A percentile compares a stretch with the other conserved stretches of the same genome.
These are phyloP conservation scores for Chromoteleia sp. DNA, from an alignment of 2,888 invertebrate species.

Conservation along the genomic window DNA sequence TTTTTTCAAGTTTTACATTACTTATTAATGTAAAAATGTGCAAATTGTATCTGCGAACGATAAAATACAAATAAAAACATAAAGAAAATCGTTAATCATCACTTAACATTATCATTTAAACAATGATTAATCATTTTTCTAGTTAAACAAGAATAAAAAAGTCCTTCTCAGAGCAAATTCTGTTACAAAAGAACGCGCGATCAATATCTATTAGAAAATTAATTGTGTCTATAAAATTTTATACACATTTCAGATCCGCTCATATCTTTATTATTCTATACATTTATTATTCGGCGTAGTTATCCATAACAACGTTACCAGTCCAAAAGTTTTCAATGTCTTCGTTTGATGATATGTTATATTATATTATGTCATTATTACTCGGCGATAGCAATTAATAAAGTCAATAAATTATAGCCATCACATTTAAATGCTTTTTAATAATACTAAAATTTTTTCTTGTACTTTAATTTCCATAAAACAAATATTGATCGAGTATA, in stretches of 20 bases:
- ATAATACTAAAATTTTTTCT: no score
- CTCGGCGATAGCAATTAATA: not conserved
- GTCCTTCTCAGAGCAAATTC: constrained; percentile 14
- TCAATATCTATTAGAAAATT: constrained; percentile 47
- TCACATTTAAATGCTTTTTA: no score
- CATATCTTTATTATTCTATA: constrained; percentile 35
- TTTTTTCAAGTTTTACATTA: no score
- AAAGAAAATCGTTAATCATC: no score
- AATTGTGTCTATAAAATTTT: constrained; percentile 45
- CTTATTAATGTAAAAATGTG: no score
- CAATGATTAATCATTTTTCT: no score
- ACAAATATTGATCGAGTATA: no score
- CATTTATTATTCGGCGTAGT: constrained; percentile 15
- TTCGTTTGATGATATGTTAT: not conserved
- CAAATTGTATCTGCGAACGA: no score
- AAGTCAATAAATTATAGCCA: no score
- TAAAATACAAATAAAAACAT: no score
- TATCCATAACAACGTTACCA: constrained; percentile 27
- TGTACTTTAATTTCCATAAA: no score
- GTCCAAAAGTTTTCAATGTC: not conserved
- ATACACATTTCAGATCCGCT: constrained; percentile 34
- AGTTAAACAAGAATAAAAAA: not conserved
- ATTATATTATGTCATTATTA: not conserved
- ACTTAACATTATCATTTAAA: no score
- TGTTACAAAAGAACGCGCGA: constrained; percentile 29